Base-by-base conservation (phyloP, 2,888 invertebrate species). In the Coenonympha glycerion region DNA sequence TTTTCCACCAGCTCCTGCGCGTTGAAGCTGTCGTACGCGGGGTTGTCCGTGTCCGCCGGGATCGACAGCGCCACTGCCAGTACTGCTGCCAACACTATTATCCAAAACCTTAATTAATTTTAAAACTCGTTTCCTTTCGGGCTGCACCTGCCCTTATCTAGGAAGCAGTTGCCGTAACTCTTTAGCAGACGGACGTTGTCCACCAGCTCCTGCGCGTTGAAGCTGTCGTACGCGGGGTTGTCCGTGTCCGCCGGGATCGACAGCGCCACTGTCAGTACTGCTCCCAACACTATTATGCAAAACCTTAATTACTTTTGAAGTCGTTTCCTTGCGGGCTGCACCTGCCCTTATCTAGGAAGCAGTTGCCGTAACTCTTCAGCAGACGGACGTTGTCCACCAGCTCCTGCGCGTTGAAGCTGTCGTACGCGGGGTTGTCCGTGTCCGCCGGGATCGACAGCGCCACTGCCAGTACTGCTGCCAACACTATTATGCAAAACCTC, bases 11-110 rank as follows among this genome's bases (percentile, higher is more conserved):
- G 83, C 62, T 90, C 88, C 24, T 92, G 87, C 26, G 92, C 74
- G 64, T 94, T 88, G 61, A 94, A 87, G 69, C 89, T 89, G 67
- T 93, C 93, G 63, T 91, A 94, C 53, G 89, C 89, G 2, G 88
- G 87, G 57, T 90, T 89, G 72, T 93, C 93, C 1, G 72, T 71
- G 0, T 74, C 72, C 0, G 70, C 68, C 0, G 79, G 92, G 84
- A 58, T 73, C 58, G 73, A 73, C 11, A 64, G 53, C 1, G 66
- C 79, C 21, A 66, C 69, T 1, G 73, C 75, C 21, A 75, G 49
- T n/a, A 60, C 4, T 5, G 55, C 49, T 26, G 59, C 55, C 6
- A 65, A 45, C 15, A 60, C 41, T 4, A 64, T 37, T 15, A 62
- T 21, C n/a, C n/a, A n/a, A n/a, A n/a, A n/a, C n/a, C n/a, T n/a